phyloP scores from a whole-genome alignment of 2,888 invertebrate species.

The Acronicta alni region DNA sequence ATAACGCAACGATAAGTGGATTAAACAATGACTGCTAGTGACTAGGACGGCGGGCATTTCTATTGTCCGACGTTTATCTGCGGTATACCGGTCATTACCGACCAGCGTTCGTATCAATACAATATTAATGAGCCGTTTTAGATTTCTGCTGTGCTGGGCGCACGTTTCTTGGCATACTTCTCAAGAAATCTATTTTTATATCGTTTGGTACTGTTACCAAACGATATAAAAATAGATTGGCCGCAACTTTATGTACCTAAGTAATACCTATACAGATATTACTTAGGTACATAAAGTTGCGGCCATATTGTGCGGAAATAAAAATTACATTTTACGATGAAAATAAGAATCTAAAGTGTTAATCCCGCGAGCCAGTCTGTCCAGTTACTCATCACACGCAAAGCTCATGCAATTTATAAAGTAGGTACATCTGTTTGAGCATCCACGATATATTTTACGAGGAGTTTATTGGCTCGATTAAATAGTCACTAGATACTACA shows the following conservation, averaged over 20 bases:
- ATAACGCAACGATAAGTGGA: conserved; percentile 51
- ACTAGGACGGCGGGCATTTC: conserved; percentile 18
- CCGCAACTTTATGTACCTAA: no score
- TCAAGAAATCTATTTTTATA: conserved; percentile 1
- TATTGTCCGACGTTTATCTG: conserved; percentile 31
- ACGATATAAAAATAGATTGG: no score
- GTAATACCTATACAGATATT: neutral
- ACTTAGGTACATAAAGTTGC: neutral
- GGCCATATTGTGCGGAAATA: neutral
- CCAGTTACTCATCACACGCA: conserved; percentile 12
- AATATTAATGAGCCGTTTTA: conserved; percentile 38
- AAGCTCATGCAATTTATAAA: conserved; percentile 23
- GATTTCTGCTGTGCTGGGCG: conserved; percentile 3
- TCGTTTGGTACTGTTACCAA: neutral
- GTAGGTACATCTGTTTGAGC: conserved; percentile 20
- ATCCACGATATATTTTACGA: conserved; percentile 23
- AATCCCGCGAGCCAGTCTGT: conserved; percentile 6
- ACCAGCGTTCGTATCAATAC: conserved; percentile 22
- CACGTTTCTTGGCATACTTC: neutral
- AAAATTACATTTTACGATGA: conserved; percentile 2
- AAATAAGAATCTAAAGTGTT: conserved; percentile 6
- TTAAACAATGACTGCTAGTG: conserved; percentile 44
- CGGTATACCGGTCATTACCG: conserved; percentile 10
- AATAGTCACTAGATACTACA: conserved; percentile 10
- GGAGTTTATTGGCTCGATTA: conserved; percentile 29